These are phyloP conservation scores for Melospiza melodia DNA, from an alignment of 2,113 vertebrate species.

Conservation along the genomic window DNA sequence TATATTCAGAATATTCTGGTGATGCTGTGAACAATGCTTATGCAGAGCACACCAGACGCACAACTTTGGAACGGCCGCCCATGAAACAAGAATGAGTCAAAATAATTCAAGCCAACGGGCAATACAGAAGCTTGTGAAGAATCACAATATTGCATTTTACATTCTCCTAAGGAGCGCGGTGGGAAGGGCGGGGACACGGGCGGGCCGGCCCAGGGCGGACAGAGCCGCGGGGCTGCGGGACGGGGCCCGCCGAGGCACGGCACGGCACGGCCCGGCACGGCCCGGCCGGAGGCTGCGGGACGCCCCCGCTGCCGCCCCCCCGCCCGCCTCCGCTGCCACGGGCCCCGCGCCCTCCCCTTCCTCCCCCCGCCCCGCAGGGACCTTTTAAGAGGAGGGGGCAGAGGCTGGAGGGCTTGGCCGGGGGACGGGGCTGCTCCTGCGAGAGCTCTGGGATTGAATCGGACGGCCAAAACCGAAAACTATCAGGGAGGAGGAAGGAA, in stretches of 20 bases:
- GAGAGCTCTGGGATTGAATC: no score
- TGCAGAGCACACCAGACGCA: background rate
- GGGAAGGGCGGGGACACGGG: background rate
- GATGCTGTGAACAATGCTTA: background rate
- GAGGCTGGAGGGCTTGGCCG: background rate
- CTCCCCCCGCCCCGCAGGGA: background rate
- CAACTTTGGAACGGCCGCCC: accelerated
- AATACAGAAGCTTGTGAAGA: background rate
- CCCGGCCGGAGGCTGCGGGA: background rate
- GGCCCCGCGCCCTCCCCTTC: background rate
- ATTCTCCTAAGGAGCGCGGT: no score
- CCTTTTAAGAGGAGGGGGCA: conserved; percentile 11
- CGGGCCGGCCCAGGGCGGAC: background rate
- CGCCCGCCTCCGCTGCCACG: background rate
- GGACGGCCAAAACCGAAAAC: no score
- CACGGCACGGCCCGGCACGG: background rate
- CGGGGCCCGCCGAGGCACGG: accelerated
- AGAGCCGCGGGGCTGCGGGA: background rate
- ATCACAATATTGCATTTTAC: accelerated
- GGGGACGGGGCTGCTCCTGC: background rate
- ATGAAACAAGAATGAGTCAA: background rate
- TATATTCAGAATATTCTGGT: background rate
- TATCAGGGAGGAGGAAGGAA: no score
- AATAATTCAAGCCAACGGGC: accelerated
- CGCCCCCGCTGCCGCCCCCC: background rate